These are phyloP conservation scores for Amphiprion ocellaris DNA, from an alignment of 2,113 vertebrate species.

Conservation along the genomic window DNA sequence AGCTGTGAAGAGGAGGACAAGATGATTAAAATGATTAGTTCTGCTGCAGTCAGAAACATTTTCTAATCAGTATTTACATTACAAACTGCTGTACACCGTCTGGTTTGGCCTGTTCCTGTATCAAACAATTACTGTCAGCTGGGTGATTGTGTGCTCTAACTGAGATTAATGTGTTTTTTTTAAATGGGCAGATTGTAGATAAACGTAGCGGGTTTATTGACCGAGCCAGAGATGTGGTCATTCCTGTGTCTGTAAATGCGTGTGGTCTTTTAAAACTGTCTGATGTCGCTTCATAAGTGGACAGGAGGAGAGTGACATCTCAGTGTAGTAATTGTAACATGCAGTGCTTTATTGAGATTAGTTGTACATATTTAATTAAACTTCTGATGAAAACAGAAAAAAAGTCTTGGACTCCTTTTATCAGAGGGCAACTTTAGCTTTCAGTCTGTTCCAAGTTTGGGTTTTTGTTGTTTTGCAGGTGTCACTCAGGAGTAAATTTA, in stretches of 20 bases:
- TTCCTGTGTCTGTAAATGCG: slow-evolving; percentile 38
- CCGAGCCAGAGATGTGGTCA: slow-evolving; percentile 7
- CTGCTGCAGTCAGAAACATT: neutral
- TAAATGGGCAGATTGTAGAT: slow-evolving; percentile 41
- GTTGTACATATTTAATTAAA: slow-evolving; percentile 83
- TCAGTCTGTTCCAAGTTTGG: too few relatives aligned
- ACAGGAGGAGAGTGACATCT: slow-evolving; percentile 22
- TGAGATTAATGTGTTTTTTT: slow-evolving; percentile 20
- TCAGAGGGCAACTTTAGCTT: too few relatives aligned
- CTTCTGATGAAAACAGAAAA: slow-evolving; percentile 55
- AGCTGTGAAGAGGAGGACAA: neutral
- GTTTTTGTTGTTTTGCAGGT: neutral
- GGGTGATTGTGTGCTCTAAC: slow-evolving; percentile 30
- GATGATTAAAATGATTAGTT: slow-evolving; percentile 2
- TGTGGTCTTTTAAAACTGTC: neutral
- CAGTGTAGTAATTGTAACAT: slow-evolving; percentile 60
- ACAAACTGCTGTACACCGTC: slow-evolving; percentile 18
- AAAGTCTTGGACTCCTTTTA: too few relatives aligned
- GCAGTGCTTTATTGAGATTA: slow-evolving; percentile 70
- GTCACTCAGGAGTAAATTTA: too few relatives aligned
- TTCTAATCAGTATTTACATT: slow-evolving; percentile 25
- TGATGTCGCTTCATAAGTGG: slow-evolving; percentile 4
- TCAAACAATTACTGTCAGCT: slow-evolving; percentile 17
- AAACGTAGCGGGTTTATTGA: slow-evolving; percentile 25
- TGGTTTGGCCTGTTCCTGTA: slow-evolving; percentile 24